A percentile compares a stretch with the other conserved stretches of the same genome.
These are phyloP conservation scores for Fundulus diaphanus DNA, from an alignment of 2,797 vertebrate genomes.

Conservation along the genomic window DNA sequence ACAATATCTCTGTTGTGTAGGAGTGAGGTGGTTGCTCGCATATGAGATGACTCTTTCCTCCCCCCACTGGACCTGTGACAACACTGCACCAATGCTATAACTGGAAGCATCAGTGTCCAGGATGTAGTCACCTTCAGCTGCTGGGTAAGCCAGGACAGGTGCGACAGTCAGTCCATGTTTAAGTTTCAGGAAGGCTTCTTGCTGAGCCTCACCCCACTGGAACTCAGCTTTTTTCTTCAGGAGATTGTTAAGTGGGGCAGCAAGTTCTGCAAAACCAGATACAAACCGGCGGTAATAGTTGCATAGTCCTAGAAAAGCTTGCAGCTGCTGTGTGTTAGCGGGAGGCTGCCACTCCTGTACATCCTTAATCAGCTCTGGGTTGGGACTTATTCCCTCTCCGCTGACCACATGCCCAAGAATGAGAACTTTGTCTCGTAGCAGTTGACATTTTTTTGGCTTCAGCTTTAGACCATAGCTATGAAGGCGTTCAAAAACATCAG, in stretches of 20 bases:
- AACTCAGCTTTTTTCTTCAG: neutral
- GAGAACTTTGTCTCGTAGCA: neutral
- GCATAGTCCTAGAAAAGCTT: conserved; percentile 11
- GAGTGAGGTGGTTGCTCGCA: too few relatives aligned
- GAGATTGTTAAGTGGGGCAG: neutral
- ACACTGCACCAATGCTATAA: too few relatives aligned
- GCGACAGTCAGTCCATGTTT: too few relatives aligned
- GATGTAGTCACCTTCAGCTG: too few relatives aligned
- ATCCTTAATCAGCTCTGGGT: conserved; percentile 7
- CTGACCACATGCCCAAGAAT: conserved; percentile 7
- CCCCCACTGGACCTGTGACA: too few relatives aligned
- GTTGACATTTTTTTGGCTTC: conserved; percentile 8
- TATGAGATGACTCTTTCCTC: neutral
- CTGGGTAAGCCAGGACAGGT: too few relatives aligned
- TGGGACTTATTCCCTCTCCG: conserved; percentile 6
- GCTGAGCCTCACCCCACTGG: too few relatives aligned
- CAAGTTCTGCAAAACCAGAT: neutral
- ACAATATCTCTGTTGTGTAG: too few relatives aligned
- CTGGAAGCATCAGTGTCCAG: too few relatives aligned
- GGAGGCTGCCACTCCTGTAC: conserved; percentile 4
- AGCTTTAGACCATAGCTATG: neutral
- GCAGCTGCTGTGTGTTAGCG: conserved; percentile 1
- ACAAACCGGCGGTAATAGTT: conserved; percentile 4
- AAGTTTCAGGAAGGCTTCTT: neutral
- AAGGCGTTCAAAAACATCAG: conserved; percentile 5